phyloP scores from a whole-genome alignment of 2,113 vertebrate genomes.

The Prietella phreatophila region DNA sequence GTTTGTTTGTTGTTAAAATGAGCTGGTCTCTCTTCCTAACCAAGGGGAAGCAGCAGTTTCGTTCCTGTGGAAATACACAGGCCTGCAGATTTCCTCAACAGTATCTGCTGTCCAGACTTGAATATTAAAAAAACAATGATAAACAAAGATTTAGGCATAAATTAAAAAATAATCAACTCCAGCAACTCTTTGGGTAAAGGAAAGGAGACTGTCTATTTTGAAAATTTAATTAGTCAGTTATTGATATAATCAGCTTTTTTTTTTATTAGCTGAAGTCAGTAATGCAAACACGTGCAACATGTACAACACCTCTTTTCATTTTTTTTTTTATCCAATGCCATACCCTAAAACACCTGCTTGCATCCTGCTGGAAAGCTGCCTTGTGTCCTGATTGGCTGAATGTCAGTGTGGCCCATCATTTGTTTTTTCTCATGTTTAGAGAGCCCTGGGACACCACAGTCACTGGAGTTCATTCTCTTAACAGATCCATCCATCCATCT shows the following conservation, averaged over 20 bases:
- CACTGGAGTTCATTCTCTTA: neutral
- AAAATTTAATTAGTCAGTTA: neutral
- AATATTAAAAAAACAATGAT: neutral
- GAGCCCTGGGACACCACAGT: neutral
- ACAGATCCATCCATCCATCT: too few species aligned
- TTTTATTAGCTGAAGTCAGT: neutral
- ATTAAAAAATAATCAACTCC: neutral
- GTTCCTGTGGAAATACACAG: conserved; percentile 40
- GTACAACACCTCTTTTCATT: neutral
- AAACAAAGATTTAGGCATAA: neutral
- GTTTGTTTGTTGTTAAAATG: conserved; percentile 19
- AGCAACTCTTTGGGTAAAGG: neutral
- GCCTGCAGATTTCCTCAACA: conserved; percentile 34
- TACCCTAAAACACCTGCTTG: neutral
- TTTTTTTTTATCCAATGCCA: neutral
- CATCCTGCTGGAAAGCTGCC: neutral
- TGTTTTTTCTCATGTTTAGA: neutral
- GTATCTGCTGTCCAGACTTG: neutral
- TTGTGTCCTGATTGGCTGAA: neutral
- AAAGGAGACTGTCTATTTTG: neutral
- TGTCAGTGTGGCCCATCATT: neutral
- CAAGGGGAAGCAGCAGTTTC: conserved; percentile 13
- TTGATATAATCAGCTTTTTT: neutral
- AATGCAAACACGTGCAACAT: neutral
- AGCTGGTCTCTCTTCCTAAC: neutral